Base-by-base conservation (phyloP, 2,888 invertebrate species). In the Tinea trinotella region DNA sequence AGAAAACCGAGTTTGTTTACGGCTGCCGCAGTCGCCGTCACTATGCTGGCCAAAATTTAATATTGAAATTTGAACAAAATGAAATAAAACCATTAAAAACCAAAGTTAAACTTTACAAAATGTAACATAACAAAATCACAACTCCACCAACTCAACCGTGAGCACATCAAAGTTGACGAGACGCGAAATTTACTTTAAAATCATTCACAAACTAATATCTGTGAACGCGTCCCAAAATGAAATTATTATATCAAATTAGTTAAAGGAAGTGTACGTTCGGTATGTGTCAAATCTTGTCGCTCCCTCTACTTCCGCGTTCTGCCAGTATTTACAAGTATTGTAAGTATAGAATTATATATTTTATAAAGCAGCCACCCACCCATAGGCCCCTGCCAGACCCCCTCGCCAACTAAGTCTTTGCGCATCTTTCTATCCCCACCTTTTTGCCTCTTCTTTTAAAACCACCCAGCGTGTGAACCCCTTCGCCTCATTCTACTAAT, bases 311-410 rank as follows among this genome's bases (percentile, higher is more conserved):
- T 84, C 85, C 85, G 84, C 82, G 78, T 83, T 70, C 74, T 52
- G 52, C 53, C 30, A 52, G 84, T 85, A 85, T 85, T 85, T 85
- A 85, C 85, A 85, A 85, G 85, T 85, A 85, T 85, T 85, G 85
- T 85, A 84, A 85, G 85, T 84, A 84, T 85, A 85, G 84, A 85
- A 85, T 85, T 85, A 85, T 85, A 85, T 84, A 85, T 85, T 85
- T 85, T 84, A 84, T 84, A 85, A 84, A 83, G 73, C 82, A 80
- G 69, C 66, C 68, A 12, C 9, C 68, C 64, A 65, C 30, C 30
- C 20, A 13, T 34, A 20, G 18, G 20, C 20, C 67, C 62, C 64
- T 59, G 61, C 62, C 22, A n/a, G 12, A 13, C 30, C 67, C 78
- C 79, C 80, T 71, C 79, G 79, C 81, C 76, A 84, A 84, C 84